Evolutionary conservation across 1,140 invertebrate genomes (phyloP).

Genomic region (Musca vetustissima): DNA sequence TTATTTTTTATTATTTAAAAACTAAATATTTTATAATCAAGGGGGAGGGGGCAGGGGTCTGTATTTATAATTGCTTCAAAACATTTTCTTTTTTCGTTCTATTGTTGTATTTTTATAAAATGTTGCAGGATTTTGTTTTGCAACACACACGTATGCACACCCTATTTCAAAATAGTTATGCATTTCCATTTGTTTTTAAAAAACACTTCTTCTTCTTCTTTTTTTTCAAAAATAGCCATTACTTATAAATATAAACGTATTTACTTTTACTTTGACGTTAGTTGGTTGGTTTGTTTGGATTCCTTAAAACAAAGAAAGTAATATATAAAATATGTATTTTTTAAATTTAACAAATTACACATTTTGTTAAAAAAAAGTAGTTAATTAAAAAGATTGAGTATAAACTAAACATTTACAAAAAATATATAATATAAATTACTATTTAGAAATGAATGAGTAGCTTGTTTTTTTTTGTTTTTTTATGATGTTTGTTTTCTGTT

Average conservation of each 20-base stretch:
- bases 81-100: too few relatives aligned
- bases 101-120: too few relatives aligned
- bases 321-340: not conserved
- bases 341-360: conserved; percentile 2
- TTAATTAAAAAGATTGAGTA: not conserved
- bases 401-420: conserved; percentile 9
- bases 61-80: too few relatives aligned
- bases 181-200: conserved; percentile 16
- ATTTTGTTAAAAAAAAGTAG: conserved; percentile 6
- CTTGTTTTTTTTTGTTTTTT: not conserved
- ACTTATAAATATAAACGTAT: conserved; percentile 6
- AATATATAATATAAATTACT: conserved; percentile 11
- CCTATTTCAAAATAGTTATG: conserved; percentile 9
- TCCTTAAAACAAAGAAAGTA: too few relatives aligned
- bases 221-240: not conserved
- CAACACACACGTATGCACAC: too few relatives aligned
- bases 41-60: too few relatives aligned
- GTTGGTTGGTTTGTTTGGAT: too few relatives aligned
- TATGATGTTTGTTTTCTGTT: not conserved
- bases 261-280: conserved; percentile 3
- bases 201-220: conserved; percentile 13
- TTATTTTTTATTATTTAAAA: too few relatives aligned
- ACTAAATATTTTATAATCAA: too few relatives aligned
- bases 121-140: too few relatives aligned
- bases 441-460: conserved; percentile 7